Base-by-base conservation (phyloP, 2,888 invertebrate species). In the Pedicia rivosa region DNA sequence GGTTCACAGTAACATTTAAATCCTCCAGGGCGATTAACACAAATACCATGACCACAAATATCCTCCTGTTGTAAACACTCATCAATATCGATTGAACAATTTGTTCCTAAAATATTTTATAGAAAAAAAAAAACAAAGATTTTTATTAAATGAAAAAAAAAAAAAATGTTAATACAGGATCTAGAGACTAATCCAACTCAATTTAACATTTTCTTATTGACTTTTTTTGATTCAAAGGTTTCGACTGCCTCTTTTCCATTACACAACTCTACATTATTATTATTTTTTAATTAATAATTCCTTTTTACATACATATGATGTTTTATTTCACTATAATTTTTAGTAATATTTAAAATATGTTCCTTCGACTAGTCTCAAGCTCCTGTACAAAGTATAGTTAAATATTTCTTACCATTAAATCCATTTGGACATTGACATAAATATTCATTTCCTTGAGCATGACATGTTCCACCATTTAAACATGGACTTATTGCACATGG, bases 1-100 rank as follows among this genome's bases (percentile, higher is more conserved):
- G 84, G 83, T 35, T 70, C 72, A 56, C 90, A 91, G 50, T 78
- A 81, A 57, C 91, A 91, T 50, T 80, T 76, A 60, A 77, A 88
- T 41, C 77, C 73, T 31, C 86, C 86, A 13, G 67, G 63, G 8
- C 62, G 70, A 54, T 88, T 88, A 20, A 81, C 64, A 56, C 88
- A 90, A 40, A 87, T 80, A 16, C 88, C 88, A 49, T 82, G 66
- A 48, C 79, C 78, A 55, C 88, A 88, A 42, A 79, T 68, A 38
- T 72, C 67, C 31, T 65, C 65, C 22, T 56, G 52, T 1, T 55
- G 47, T 36, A 63, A 56, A 55, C 84, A 84, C 56, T 88, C 88
- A 52, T 88, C 73, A 12, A 86, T 67, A 52, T 88, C 87, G 37
- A 62, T 47, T 45, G 68, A 68, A 43, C 73, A 73, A 39, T 62